Evolutionary conservation across 2,797 vertebrate genomes (phyloP).

Genomic region (Anguilla marmorata): DNA sequence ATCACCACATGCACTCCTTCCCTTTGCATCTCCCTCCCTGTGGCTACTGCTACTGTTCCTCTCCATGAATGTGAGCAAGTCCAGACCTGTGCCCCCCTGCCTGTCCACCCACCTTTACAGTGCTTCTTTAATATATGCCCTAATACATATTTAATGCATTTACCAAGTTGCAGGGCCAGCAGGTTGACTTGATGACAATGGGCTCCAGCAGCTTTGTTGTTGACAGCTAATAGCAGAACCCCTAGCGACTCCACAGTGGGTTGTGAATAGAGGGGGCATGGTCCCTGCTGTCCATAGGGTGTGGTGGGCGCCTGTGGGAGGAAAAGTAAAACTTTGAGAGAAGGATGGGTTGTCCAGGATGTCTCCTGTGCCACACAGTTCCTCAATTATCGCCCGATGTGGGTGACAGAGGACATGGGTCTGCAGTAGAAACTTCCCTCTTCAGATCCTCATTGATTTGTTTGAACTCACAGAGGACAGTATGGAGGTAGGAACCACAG

Average conservation of each 20-base stretch:
- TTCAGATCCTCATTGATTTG: not conserved
- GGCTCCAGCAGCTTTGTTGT: conserved; percentile 46
- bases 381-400: not conserved
- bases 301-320: not conserved
- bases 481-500: not conserved
- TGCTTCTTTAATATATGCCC: conserved; percentile 38
- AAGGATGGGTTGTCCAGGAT: not conserved
- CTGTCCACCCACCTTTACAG: not conserved
- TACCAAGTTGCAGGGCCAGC: conserved; percentile 38
- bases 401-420: not conserved
- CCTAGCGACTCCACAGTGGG: not conserved
- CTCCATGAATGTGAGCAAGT: conserved; percentile 9
- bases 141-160: conserved; percentile 61
- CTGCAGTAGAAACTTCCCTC: not conserved
- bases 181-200: conserved; percentile 36
- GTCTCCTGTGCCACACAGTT: not conserved
- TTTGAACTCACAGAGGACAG: not conserved
- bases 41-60: not conserved
- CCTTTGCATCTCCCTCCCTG: not conserved
- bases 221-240: not conserved
- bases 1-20: not conserved
- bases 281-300: not conserved
- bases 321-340: not conserved
- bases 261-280: not conserved
- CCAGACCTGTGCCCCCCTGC: conserved; percentile 16